These are phyloP conservation scores for Forbesichthys papilliferus DNA, from an alignment of 2,113 vertebrate genomes.

Conservation along the genomic window DNA sequence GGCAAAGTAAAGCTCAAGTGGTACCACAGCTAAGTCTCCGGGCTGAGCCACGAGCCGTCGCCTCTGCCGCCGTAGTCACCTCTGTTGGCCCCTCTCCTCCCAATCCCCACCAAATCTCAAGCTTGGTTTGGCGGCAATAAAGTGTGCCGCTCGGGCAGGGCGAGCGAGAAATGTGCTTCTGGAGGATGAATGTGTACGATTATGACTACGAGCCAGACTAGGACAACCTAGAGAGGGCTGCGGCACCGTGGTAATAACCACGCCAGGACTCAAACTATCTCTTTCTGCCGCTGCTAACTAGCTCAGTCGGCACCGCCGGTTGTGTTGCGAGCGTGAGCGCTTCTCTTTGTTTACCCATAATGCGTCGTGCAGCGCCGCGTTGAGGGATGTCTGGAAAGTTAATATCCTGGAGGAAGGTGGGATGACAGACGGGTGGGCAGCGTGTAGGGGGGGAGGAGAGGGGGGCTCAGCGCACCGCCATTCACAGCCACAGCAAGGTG, in stretches of 20 bases:
- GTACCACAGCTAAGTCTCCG: conserved; percentile 59
- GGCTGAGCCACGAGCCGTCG: conserved; percentile 42
- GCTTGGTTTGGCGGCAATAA: conserved; percentile 72
- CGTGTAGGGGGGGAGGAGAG: conserved; percentile 39
- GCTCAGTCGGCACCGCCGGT: conserved; percentile 29
- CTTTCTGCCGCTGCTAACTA: conserved; percentile 19
- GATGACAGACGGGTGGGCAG: conserved; percentile 14
- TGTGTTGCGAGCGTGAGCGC: conserved; percentile 25
- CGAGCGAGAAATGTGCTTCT: conserved; percentile 57
- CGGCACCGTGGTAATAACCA: neutral
- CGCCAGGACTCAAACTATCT: conserved; percentile 16
- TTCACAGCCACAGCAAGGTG: conserved; percentile 53
- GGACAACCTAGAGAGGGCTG: neutral
- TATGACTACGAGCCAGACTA: conserved; percentile 37
- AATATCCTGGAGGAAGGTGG: conserved; percentile 43
- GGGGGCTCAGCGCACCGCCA: conserved; percentile 63
- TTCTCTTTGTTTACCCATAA: conserved; percentile 54
- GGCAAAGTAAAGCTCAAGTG: conserved; percentile 68
- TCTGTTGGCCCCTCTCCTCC: conserved; percentile 28
- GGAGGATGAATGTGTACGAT: conserved; percentile 47
- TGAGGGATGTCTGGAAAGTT: conserved; percentile 53
- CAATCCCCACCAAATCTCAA: conserved; percentile 67
- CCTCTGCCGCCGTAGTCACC: conserved; percentile 14
- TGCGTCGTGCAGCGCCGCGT: conserved; percentile 31
- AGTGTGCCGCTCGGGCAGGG: conserved; percentile 60